Percentiles rank a stretch among this genome's conserved stretches.
phyloP scores from a whole-genome alignment of 2,888 invertebrate genomes.

The Cotesia congregata region DNA sequence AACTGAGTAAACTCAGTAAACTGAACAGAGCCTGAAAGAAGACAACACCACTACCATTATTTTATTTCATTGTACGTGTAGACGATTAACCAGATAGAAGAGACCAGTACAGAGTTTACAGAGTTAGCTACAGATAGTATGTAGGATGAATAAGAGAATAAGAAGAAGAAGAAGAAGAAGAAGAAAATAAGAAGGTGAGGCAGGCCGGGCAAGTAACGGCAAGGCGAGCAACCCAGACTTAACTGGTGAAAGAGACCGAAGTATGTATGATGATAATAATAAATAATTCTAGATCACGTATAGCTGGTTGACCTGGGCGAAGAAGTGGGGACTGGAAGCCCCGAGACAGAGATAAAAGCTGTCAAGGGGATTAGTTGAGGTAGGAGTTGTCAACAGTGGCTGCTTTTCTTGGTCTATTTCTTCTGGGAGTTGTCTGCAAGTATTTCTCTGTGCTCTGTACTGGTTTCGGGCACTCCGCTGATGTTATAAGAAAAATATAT shows the following conservation, averaged over 20 bases:
- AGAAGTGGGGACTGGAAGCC: conserved; percentile 27
- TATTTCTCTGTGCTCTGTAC: too few relatives aligned
- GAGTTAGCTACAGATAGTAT: conserved; percentile 28
- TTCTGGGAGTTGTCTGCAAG: too few relatives aligned
- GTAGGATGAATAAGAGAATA: conserved; percentile 39
- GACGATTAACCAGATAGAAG: conserved; percentile 40
- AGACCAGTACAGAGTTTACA: conserved; percentile 5
- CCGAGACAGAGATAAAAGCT: conserved; percentile 24
- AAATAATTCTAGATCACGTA: neutral
- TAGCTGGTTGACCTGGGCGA: conserved; percentile 6
- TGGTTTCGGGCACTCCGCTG: too few relatives aligned
- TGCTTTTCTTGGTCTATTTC: conserved; percentile 1
- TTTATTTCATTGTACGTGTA: conserved; percentile 22
- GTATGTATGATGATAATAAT: neutral
- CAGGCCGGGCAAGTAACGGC: conserved; percentile 18
- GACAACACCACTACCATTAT: neutral
- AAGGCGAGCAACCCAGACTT: conserved; percentile 9
- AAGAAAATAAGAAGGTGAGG: conserved; percentile 8
- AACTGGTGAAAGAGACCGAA: conserved; percentile 1
- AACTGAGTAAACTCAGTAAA: too few relatives aligned
- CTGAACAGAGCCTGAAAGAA: neutral
- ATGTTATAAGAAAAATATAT: too few relatives aligned
- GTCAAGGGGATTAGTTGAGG: conserved; percentile 18
- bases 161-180: conserved; percentile 44
- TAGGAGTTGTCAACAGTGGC: conserved; percentile 1